Percentiles rank a stretch among this genome's conserved stretches.
These are phyloP conservation scores for Chlamydotis undulata DNA, from an alignment of 2,113 vertebrate species.

Conservation along the genomic window DNA sequence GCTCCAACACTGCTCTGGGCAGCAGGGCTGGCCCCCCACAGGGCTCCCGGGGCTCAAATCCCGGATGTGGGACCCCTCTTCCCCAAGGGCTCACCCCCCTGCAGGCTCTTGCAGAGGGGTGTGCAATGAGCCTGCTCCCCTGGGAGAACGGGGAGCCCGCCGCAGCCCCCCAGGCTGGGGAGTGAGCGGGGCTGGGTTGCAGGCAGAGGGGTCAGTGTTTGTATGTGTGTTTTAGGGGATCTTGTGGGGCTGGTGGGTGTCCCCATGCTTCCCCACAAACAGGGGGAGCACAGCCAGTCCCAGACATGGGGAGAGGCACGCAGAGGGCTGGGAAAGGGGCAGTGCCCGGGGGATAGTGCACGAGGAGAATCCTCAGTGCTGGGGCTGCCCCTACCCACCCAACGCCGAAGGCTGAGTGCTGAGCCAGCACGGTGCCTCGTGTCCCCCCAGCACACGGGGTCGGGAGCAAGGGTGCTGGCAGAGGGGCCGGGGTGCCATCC, in stretches of 20 bases:
- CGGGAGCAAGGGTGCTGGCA: background rate
- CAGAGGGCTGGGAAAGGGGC: background rate
- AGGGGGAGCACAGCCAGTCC: background rate
- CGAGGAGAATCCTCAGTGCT: background rate
- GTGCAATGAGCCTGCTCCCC: background rate
- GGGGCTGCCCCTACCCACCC: background rate
- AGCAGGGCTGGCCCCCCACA: background rate
- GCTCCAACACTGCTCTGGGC: background rate
- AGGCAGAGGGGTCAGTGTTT: background rate
- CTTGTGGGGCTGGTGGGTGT: background rate
- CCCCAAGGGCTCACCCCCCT: background rate
- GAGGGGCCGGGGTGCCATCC: background rate
- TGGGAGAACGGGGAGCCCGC: background rate
- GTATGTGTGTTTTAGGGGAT: background rate
- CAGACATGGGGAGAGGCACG: background rate
- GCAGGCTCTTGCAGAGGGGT: background rate
- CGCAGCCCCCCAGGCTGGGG: rapidly evolving
- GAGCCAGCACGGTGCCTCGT: rapidly evolving
- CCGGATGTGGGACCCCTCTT: background rate
- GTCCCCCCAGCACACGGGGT: background rate
- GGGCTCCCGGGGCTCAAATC: background rate
- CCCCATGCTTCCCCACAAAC: background rate
- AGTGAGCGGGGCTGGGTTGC: background rate
- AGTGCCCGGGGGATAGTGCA: background rate
- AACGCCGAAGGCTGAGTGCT: background rate